A percentile compares a stretch with the other conserved stretches of the same genome.
Conservation (phyloP, 1,140 invertebrate species). For the Holotrichia oblita region DNA sequence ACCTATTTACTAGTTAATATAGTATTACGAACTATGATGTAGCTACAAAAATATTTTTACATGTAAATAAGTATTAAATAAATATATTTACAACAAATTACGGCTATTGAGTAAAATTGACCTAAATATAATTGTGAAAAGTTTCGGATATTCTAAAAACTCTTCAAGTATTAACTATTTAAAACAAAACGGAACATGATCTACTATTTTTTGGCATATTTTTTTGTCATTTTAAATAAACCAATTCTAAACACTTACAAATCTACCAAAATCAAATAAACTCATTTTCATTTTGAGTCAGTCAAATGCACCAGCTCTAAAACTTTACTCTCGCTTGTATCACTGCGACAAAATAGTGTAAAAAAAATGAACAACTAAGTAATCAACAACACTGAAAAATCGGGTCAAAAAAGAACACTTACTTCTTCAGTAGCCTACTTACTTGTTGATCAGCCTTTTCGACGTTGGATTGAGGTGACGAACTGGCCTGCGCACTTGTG, state of each 20-base stretch:
- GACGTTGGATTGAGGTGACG: conserved; percentile 32
- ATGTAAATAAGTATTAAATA: neutral
- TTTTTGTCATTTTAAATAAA: neutral
- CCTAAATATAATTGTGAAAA: no score
- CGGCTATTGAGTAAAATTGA: neutral
- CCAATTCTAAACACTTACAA: conserved; percentile 11
- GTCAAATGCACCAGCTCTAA: conserved; percentile 31
- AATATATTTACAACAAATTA: neutral
- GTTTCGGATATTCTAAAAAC: no score
- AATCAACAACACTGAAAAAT: conserved; percentile 37
- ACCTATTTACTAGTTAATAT: neutral
- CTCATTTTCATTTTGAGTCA: neutral
- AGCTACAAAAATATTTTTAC: neutral
- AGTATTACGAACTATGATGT: neutral
- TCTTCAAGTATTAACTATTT: neutral
- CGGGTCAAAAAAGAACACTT: conserved; percentile 38
- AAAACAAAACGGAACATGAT: no score
- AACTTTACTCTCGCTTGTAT: neutral
- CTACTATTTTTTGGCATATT: neutral
- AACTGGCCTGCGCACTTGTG: conserved; percentile 42
- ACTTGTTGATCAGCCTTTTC: conserved; percentile 57
- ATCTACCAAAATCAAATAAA: conserved; percentile 5
- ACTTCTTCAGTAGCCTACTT: conserved; percentile 60
- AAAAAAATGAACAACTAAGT: neutral
- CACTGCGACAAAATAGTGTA: neutral